Base-by-base conservation (phyloP, 2,113 vertebrate genomes). In the Passer domesticus region DNA sequence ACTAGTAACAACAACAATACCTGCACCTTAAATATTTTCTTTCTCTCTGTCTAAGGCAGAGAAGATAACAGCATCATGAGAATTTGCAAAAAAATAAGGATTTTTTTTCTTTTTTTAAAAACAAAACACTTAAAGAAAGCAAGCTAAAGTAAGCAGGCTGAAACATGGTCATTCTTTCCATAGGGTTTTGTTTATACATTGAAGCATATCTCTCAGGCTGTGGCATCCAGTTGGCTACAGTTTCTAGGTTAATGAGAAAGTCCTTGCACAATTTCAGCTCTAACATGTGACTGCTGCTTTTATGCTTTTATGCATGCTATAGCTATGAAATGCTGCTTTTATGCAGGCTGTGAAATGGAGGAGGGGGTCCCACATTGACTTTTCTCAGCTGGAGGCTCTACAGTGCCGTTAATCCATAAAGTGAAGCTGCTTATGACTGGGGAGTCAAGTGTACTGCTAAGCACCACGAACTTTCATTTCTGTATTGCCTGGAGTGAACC, bases 121-220 rank as follows among this genome's bases (percentile, higher is more conserved):
- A 50, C n/a, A n/a, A 31, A 20, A 2, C 3, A 23, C 46, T 90
- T 78, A 1, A 1, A 69, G 35, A 52, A 69, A 67, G 33, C 7
- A 83, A 75, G 30, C 10, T 90, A 69, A 83, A 58, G 56, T 47
- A 52, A 86, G 67, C 33, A 43, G 39, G 28, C n/a, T 78, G 72
- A 41, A 85, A 41, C n/a, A 46, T 8, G 47, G 18, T 56, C 56
- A 84, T 70, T 92, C 43, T 94, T 95, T 94, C 72, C 84, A 56
- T 27, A 60, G 59, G 28, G 31, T 66, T 88, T 83, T 96, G 90
- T 86, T 96, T 96, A 96, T 67, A 79, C 22, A 49, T 28, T 30
- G 55, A 75, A 73, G 28, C 10, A 11, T 64, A 41, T 87, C 52
- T 79, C 55, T 66, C 83, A 43, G 83, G 56, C 43, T 82, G 37